Evolutionary conservation across 2,113 vertebrate genomes (phyloP).

Genomic region (Siniperca chuatsi): DNA sequence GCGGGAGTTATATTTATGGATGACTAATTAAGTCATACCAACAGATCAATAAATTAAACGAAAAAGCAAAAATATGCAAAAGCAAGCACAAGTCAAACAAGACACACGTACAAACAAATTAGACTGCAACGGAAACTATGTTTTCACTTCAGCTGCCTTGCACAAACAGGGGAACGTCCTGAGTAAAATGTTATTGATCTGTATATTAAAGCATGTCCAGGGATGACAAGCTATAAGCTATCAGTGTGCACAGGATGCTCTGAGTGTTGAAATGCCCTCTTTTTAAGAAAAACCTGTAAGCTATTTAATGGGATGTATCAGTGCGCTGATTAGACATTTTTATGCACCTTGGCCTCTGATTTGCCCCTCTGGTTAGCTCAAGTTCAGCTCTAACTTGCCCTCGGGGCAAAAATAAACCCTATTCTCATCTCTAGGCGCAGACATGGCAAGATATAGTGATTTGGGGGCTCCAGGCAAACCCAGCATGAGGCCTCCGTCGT

Average conservation of each 20-base stretch:
- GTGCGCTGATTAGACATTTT: not conserved
- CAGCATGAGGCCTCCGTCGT: not conserved
- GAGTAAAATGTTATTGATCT: conserved; percentile 13
- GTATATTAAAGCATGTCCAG: not conserved
- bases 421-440: not conserved
- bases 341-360: not conserved
- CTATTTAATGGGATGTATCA: not conserved
- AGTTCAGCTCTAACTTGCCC: not conserved
- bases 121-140: not conserved
- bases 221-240: not conserved
- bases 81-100: not conserved
- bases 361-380: not conserved
- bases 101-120: not conserved
- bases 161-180: not conserved
- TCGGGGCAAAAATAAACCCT: conserved; percentile 1
- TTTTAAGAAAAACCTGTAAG: not conserved
- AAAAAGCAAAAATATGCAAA: conserved; percentile 8
- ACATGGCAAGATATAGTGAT: no score
- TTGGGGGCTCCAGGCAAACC: not conserved
- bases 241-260: not conserved
- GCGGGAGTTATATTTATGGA: conserved; percentile 45
- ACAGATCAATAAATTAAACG: conserved; percentile 21
- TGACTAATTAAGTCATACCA: conserved; percentile 53
- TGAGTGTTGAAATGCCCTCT: not conserved
- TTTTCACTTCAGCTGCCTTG: not conserved